Evolutionary conservation across 2,113 vertebrate genomes (phyloP).

Genomic region (Dascyllus trimaculatus): DNA sequence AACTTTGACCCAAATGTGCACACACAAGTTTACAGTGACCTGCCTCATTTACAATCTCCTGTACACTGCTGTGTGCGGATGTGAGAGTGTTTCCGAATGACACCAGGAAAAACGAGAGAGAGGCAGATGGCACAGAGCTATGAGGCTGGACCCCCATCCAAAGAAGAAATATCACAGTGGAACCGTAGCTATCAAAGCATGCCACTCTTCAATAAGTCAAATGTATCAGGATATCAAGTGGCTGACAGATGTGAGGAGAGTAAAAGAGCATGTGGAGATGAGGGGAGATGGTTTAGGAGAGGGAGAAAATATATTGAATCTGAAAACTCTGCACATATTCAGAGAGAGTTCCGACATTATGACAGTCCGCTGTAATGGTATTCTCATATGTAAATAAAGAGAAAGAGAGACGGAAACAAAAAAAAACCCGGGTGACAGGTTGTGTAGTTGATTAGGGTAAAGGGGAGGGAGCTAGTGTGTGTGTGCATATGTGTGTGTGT

Average conservation of each 20-base stretch:
- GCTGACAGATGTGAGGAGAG: slow-evolving; percentile 49
- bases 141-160: slow-evolving; percentile 5
- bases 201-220: slow-evolving; percentile 50
- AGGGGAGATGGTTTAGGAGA: slow-evolving; percentile 23
- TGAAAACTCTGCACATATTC: slow-evolving; percentile 14
- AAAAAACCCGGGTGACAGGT: slow-evolving; percentile 47
- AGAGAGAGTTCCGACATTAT: slow-evolving; percentile 10
- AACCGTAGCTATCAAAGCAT: slow-evolving; percentile 43
- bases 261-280: slow-evolving; percentile 38
- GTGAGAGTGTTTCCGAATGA: neutral
- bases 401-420: slow-evolving; percentile 10
- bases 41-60: slow-evolving; percentile 24
- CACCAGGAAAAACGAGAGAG: slow-evolving; percentile 5
- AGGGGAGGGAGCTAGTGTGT: slow-evolving; percentile 7
- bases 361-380: slow-evolving; percentile 12
- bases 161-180: slow-evolving; percentile 43
- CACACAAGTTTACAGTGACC: slow-evolving; percentile 40
- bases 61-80: neutral
- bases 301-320: slow-evolving; percentile 18
- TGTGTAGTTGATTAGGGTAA: slow-evolving; percentile 27
- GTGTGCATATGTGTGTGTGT: slow-evolving; percentile 1
- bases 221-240: slow-evolving; percentile 53
- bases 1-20: slow-evolving; percentile 55
- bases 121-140: slow-evolving; percentile 12
- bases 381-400: slow-evolving; percentile 27